phyloP scores from a whole-genome alignment of 92 coral and sea anemone genomes.

The Hydrozoanthus gracilis region DNA sequence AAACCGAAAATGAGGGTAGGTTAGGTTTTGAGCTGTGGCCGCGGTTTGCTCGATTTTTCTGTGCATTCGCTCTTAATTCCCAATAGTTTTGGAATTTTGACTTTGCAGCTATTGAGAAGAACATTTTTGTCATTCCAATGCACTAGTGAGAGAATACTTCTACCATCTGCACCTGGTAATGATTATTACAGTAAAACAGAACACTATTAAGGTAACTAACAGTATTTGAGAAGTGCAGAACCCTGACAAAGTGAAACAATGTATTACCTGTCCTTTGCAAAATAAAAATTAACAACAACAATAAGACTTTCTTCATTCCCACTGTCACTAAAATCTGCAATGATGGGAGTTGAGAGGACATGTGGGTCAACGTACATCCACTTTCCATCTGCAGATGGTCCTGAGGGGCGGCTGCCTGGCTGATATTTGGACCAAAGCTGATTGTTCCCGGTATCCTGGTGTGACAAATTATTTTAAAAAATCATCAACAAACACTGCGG shows the following conservation, averaged over 20 bases:
- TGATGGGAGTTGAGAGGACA: conserved; percentile 89
- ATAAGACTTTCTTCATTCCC: conserved; percentile 85
- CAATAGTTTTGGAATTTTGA: too few relatives aligned
- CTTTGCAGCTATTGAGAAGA: too few relatives aligned
- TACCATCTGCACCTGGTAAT: too few relatives aligned
- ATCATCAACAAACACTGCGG: background rate
- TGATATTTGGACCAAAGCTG: conserved; percentile 69
- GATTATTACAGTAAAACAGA: too few relatives aligned
- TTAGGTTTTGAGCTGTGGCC: too few relatives aligned
- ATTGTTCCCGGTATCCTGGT: conserved; percentile 6
- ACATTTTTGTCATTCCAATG: too few relatives aligned
- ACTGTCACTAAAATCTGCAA: conserved; percentile 87
- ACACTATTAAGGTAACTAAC: too few relatives aligned
- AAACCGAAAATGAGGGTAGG: too few relatives aligned
- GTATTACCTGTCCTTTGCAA: conserved; percentile 76
- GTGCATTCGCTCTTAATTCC: too few relatives aligned
- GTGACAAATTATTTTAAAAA: conserved; percentile 11
- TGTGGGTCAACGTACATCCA: conserved; percentile 88
- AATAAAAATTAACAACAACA: conserved; percentile 87
- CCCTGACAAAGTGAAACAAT: background rate
- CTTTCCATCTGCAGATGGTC: conserved; percentile 71
- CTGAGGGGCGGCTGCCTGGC: conserved; percentile 70
- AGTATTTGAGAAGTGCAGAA: too few relatives aligned
- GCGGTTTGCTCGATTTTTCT: too few relatives aligned
- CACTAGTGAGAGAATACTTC: too few relatives aligned